Conservation (phyloP, 2,113 vertebrate species). For the Gorsachius goisagi region DNA sequence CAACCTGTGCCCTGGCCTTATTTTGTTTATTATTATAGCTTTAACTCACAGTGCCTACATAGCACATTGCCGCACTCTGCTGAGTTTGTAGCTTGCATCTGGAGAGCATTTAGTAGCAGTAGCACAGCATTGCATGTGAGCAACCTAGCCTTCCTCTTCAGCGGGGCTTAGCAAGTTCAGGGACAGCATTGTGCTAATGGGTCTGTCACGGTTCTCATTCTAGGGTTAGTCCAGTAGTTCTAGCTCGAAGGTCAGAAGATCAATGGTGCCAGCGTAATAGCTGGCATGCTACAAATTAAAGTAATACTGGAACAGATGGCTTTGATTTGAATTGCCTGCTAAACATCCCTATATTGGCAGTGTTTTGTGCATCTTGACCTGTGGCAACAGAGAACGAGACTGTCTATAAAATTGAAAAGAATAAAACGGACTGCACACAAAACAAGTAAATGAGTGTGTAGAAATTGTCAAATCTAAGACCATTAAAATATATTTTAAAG, state of each 20-base stretch:
- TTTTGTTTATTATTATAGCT: neutral
- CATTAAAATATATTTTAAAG: neutral
- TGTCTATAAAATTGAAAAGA: neutral
- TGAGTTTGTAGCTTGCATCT: neutral
- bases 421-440: neutral
- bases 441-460: neutral
- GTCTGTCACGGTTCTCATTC: neutral
- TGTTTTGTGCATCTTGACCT: neutral
- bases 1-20: neutral
- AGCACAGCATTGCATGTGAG: rapidly evolving
- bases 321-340: neutral
- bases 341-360: neutral
- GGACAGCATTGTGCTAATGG: neutral
- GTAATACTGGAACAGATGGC: neutral
- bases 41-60: neutral
- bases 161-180: neutral
- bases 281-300: neutral
- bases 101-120: neutral
- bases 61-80: rapidly evolving
- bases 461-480: neutral
- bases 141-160: no score
- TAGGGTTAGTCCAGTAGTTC: neutral
- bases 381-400: neutral
- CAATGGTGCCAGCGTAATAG: neutral
- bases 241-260: neutral